These are phyloP conservation scores for Hyalella azteca DNA, from an alignment of 2,888 invertebrate species.

Conservation along the genomic window DNA sequence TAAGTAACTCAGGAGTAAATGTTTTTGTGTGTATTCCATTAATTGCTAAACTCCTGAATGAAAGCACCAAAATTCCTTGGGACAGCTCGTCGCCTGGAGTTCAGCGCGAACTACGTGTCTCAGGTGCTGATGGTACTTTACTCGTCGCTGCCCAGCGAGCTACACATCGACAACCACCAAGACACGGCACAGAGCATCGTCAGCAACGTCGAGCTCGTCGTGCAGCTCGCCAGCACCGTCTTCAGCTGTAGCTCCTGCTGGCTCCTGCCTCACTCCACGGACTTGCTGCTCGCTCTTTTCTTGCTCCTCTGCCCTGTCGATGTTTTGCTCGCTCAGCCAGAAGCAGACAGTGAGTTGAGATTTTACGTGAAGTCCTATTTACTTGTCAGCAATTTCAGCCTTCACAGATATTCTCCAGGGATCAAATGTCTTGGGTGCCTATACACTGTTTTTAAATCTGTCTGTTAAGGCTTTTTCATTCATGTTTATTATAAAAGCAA, in stretches of 20 bases:
- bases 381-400: too few relatives aligned
- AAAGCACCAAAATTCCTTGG: neutral
- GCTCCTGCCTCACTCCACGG: conserved; percentile 1
- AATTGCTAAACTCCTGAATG: neutral
- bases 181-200: neutral
- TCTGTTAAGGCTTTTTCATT: too few relatives aligned
- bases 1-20: too few relatives aligned
- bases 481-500: too few relatives aligned
- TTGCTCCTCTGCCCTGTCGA: neutral
- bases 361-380: too few relatives aligned
- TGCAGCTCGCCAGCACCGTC: neutral
- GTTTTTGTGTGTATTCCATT: too few relatives aligned
- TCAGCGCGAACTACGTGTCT: conserved; percentile 16
- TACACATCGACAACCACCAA: neutral
- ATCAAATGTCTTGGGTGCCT: too few relatives aligned
- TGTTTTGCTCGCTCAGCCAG: neutral
- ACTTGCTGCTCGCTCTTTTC: conserved; percentile 13
- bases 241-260: neutral
- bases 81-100: neutral
- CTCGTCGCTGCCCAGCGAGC: neutral
- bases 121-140: conserved; percentile 32
- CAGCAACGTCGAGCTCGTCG: neutral
- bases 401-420: too few relatives aligned
- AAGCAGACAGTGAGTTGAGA: neutral
- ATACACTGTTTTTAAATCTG: too few relatives aligned